These are phyloP conservation scores for Pseudomyrmex flavicornis DNA, from an alignment of 1,140 invertebrate species.

Conservation along the genomic window DNA sequence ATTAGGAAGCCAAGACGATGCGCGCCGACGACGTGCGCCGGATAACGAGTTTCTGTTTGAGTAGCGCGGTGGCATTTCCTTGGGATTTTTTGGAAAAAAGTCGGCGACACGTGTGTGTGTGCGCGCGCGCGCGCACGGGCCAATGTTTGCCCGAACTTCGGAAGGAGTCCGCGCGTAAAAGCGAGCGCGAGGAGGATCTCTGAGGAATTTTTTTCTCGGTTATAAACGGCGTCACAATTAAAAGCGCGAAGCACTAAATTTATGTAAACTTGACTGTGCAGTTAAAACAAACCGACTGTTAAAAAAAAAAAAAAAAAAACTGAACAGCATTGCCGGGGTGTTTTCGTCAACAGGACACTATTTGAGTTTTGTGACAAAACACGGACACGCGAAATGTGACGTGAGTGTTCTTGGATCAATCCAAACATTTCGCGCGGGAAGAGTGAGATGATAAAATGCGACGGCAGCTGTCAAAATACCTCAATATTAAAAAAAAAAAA, in stretches of 20 bases:
- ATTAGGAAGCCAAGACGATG: slow-evolving; percentile 46
- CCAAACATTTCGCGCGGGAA: neutral
- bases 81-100: slow-evolving; percentile 23
- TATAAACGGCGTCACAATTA: too few relatives aligned
- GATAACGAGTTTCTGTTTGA: slow-evolving; percentile 57
- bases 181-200: too few relatives aligned
- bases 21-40: neutral
- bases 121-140: too few relatives aligned
- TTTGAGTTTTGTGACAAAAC: neutral
- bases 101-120: neutral
- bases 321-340: neutral
- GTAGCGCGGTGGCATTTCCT: slow-evolving; percentile 5
- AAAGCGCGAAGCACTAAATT: too few relatives aligned
- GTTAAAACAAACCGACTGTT: too few relatives aligned
- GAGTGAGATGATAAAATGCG: slow-evolving; percentile 20
- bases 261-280: too few relatives aligned
- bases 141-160: slow-evolving; percentile 23
- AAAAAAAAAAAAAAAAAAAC: too few relatives aligned
- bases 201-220: too few relatives aligned
- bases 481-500: neutral
- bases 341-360: neutral
- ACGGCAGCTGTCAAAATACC: neutral
- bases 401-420: neutral
- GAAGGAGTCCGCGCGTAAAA: neutral
- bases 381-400: neutral